Percentiles rank a stretch among this genome's conserved stretches.
Evolutionary conservation across 2,888 invertebrate genomes (phyloP).

Genomic region (Gortyna flavago): DNA sequence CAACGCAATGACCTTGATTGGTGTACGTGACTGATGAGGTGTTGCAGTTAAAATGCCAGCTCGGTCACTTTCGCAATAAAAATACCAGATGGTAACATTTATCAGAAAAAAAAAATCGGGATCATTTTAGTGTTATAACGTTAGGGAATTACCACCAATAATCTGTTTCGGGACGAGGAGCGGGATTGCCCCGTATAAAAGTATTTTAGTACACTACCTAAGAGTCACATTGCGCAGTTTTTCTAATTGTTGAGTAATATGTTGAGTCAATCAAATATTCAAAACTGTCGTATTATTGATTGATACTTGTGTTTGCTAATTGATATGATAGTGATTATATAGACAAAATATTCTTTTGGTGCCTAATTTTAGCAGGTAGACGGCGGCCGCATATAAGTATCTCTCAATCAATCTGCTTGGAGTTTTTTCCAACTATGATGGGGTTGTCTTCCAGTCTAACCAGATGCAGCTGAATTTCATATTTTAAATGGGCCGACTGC

Average conservation of each 20-base stretch:
- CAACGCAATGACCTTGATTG: neutral
- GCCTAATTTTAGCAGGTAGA: too few relatives aligned
- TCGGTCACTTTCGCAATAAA: neutral
- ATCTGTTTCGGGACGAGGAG: neutral
- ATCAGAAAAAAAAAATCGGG: neutral
- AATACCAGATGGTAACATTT: neutral
- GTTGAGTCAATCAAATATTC: slow-evolving; percentile 12
- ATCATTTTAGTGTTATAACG: neutral
- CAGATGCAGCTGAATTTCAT: neutral
- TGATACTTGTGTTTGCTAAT: slow-evolving; percentile 3
- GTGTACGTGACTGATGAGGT: neutral
- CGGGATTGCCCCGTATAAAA: neutral
- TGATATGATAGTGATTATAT: slow-evolving; percentile 4
- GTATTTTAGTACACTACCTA: slow-evolving; percentile 3
- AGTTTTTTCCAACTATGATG: neutral
- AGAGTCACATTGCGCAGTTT: slow-evolving; percentile 4
- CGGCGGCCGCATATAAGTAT: too few relatives aligned
- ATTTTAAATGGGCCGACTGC: too few relatives aligned
- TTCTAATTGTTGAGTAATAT: slow-evolving; percentile 13
- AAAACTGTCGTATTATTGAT: slow-evolving; percentile 13
- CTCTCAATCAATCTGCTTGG: neutral
- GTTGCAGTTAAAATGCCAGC: neutral
- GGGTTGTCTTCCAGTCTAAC: neutral
- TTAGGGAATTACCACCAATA: slow-evolving; percentile 9
- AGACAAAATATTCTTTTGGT: too few relatives aligned